Percentiles rank a stretch among this genome's conserved stretches.
phyloP scores from a whole-genome alignment of 2,113 vertebrate species.

The Aspiorhynchus laticeps region DNA sequence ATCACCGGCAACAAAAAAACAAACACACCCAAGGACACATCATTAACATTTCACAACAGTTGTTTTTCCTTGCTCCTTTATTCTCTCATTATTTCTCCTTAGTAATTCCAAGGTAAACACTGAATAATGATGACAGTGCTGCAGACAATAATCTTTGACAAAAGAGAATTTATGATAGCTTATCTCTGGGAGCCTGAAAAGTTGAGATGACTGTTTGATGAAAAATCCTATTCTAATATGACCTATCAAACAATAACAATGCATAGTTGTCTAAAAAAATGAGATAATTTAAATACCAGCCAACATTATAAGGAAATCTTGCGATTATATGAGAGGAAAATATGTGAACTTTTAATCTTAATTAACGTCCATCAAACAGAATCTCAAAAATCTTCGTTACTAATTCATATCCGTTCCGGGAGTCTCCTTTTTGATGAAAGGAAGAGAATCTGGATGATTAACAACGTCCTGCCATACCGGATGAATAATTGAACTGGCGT shows the following conservation, averaged over 20 bases:
- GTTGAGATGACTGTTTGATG: conserved; percentile 5
- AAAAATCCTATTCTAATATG: neutral
- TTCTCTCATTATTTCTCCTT: conserved; percentile 54
- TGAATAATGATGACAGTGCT: conserved; percentile 36
- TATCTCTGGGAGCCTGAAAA: conserved; percentile 8
- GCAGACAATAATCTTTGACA: conserved; percentile 41
- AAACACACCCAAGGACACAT: conserved; percentile 47
- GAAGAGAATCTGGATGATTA: conserved; percentile 47
- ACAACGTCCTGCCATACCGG: conserved; percentile 40
- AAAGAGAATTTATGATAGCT: conserved; percentile 47
- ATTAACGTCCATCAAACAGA: conserved; percentile 61
- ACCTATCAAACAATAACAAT: neutral
- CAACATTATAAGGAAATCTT: neutral
- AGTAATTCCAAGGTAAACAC: conserved; percentile 47
- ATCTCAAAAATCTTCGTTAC: conserved; percentile 49
- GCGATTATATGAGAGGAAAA: neutral
- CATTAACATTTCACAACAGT: conserved; percentile 52
- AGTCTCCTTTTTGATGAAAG: conserved; percentile 61
- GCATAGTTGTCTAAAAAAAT: neutral
- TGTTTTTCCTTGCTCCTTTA: conserved; percentile 40
- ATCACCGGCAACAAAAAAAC: conserved; percentile 12
- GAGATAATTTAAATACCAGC: neutral
- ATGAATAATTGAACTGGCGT: conserved; percentile 54
- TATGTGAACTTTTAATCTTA: conserved; percentile 44
- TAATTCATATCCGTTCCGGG: conserved; percentile 60